Evolutionary conservation across 2,797 vertebrate species (phyloP), one percentile per base, ranked within the genome.

Genomic region (Coreius guichenoti): DNA sequence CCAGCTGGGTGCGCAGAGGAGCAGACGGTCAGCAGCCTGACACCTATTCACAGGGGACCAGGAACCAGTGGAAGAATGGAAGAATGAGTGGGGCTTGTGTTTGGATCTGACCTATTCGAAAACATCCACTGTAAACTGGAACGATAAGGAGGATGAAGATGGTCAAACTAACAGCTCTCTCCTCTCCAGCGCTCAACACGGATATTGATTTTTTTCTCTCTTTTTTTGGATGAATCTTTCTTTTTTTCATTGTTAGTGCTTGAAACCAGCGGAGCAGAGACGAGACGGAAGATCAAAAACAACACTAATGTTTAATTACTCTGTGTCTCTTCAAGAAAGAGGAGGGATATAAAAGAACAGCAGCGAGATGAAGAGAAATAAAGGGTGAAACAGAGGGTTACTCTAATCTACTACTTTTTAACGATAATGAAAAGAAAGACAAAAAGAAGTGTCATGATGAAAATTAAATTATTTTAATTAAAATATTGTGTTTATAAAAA

Each of bases 271-370:
- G 58, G 43, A 88, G 81, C 90, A 92, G 91, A 69, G 89, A 88
- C 92, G 90, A 91, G 92, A 90, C 88, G 87, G 88, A 89, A 86
- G 90, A 90, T 89, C 90, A 92, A 93, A 94, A 95, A 93, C 92
- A 93, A 87, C 92, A 95, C 94, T 86, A 95, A 95, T 93, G 92
- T 93, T 95, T 95, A 91, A 94, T 94, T 90, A 90, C 92, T 90
- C 91, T 91, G 92, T 94, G 90, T 93, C 81, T 47, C 81, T 87
- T 69, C 79, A 54, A 84, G 88, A 91, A 84, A 90, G 61, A 51
- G 85, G 77, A 81, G 69, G 63, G 81, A 33, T 19, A 70, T 33
- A 47, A 29, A 72, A 58, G 51, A n/a, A 78, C 56, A 69, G 9
- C 43, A 19, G 23, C 1, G 29, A 43, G 58, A 45, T 0, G 21